Base-by-base conservation (phyloP, 1,140 invertebrate genomes). In the Amphibalanus amphitrite region DNA sequence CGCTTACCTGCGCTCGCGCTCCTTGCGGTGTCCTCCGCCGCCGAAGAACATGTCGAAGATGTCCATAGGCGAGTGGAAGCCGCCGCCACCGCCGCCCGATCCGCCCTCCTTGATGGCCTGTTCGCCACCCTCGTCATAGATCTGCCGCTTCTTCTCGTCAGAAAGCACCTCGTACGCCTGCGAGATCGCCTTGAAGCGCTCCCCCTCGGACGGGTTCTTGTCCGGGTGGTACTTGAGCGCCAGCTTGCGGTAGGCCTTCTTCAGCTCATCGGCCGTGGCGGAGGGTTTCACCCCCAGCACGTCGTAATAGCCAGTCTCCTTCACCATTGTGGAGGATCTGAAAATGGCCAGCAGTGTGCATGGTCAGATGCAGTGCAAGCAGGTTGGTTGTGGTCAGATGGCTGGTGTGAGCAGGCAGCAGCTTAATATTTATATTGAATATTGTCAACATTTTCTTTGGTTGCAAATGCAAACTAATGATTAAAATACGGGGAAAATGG, bases 1-100 rank as follows among this genome's bases (percentile, higher is more conserved):
- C 70, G 70, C 70, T 71, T 70, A 73, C 75, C 70, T 74, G 79
- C 78, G 20, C 65, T 67, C 65, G 8, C 65, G 65, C n/a, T 28
- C 65, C 10, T 28, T 28, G 0, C 83, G 80, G 25, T 88, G 85
- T 69, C 86, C 84, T 74, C 87, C 86, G 70, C 82, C 82, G 0
- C 89, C 88, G 78, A 99, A 99, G 86, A 99, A 97, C 91, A 98
- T 96, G 75, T 99, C 94, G 81, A 99, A 99, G 73, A 99, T 89
- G 81, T 99, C 97, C 93, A 98, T 97, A 0, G 97, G 96, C 67
- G 93, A 95, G 25, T 93, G 90, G 82, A 93, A 86, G 38, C 88
- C 87, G 72, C 76, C 78, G 33, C 86, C 86, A 69, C 85, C 86
- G 71, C 85, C 83, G 59, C 88, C 90, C 25, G 73, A 73, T 17